phyloP scores from a whole-genome alignment of 2,113 vertebrate species.

The Theristicus caerulescens region DNA sequence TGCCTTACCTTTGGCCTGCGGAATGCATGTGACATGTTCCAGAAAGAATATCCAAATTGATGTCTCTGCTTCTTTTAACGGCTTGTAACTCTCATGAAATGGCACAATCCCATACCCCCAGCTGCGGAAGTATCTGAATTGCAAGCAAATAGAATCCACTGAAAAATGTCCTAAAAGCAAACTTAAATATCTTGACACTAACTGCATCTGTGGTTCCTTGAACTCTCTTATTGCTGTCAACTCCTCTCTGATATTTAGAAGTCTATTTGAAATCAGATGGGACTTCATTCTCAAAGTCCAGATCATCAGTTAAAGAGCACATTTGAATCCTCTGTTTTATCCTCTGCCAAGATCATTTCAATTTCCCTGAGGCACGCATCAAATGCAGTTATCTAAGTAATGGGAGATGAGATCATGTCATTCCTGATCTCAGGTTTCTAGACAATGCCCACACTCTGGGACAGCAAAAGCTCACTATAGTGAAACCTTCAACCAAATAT shows the following conservation, averaged over 20 bases:
- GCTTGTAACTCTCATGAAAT: slow-evolving; percentile 50
- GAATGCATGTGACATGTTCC: background rate
- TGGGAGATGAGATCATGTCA: slow-evolving; percentile 63
- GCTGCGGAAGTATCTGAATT: slow-evolving; percentile 51
- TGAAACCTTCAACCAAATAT: slow-evolving; percentile 61
- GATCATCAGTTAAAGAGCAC: slow-evolving; percentile 62
- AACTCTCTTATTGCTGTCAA: slow-evolving; percentile 56
- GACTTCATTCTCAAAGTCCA: slow-evolving; percentile 61
- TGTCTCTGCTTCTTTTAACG: slow-evolving; percentile 19
- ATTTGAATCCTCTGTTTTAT: slow-evolving; percentile 64
- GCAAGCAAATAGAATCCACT: slow-evolving; percentile 50
- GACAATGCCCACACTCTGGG: slow-evolving; percentile 56
- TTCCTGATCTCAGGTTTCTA: slow-evolving; percentile 66
- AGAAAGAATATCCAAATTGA: slow-evolving; percentile 1
- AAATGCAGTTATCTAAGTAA: slow-evolving; percentile 66
- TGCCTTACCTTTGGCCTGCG: slow-evolving; percentile 17
- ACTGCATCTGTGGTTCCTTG: slow-evolving; percentile 57
- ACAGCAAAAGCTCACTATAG: slow-evolving; percentile 38
- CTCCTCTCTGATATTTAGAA: slow-evolving; percentile 66
- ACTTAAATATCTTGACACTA: slow-evolving; percentile 66
- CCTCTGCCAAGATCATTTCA: slow-evolving; percentile 59
- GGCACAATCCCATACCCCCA: background rate
- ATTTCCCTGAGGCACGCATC: slow-evolving; percentile 60
- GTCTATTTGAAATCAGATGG: slow-evolving; percentile 67
- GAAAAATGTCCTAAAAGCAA: slow-evolving; percentile 32